These are phyloP conservation scores for Oxygymnocypris stewartii DNA, from an alignment of 2,113 vertebrate species.

Conservation along the genomic window DNA sequence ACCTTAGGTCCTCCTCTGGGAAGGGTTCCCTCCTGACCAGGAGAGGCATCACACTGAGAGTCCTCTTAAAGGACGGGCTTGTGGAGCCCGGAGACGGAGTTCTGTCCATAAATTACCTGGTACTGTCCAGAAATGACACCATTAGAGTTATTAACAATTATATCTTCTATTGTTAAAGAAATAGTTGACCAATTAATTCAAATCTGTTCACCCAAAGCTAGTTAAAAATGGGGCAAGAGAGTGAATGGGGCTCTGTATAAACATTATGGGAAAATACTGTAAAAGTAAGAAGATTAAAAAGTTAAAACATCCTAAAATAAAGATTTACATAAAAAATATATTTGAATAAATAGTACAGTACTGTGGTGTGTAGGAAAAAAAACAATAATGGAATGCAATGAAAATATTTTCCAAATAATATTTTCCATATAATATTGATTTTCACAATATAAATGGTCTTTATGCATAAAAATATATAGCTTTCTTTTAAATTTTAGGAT, in stretches of 20 bases:
- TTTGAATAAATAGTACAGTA: too few species aligned
- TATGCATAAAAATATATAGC: too few species aligned
- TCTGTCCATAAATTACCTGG: constrained; percentile 93
- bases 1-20: constrained; percentile 64
- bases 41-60: constrained; percentile 88
- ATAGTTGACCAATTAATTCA: background rate
- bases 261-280: background rate
- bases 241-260: background rate
- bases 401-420: too few species aligned
- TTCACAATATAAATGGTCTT: too few species aligned
- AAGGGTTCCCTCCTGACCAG: constrained; percentile 86
- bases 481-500: too few species aligned
- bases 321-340: too few species aligned
- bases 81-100: constrained; percentile 88
- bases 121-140: constrained; percentile 64
- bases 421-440: too few species aligned
- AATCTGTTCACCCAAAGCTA: background rate
- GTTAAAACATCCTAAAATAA: too few species aligned
- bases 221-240: background rate
- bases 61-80: constrained; percentile 90
- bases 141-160: background rate
- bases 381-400: too few species aligned
- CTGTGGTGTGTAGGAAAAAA: too few species aligned
- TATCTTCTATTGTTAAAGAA: background rate
- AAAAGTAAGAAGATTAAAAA: too few species aligned